These are phyloP conservation scores for Rhagoletis pomonella DNA, from an alignment of 1,140 invertebrate genomes.

Conservation along the genomic window DNA sequence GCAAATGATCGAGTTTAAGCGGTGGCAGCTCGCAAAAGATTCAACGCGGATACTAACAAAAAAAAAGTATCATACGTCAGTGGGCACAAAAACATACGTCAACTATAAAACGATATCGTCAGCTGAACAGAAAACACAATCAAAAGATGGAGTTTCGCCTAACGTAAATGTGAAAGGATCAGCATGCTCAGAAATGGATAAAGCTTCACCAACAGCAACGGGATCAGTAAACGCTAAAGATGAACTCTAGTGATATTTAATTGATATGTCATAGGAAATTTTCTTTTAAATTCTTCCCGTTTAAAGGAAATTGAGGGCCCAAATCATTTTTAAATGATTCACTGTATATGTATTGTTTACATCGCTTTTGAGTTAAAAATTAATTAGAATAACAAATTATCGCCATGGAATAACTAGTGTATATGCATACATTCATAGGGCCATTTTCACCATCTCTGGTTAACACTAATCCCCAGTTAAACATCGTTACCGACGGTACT, in stretches of 20 bases:
- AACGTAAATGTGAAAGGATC: background rate
- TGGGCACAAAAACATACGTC: background rate
- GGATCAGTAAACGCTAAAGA: background rate
- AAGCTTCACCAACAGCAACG: background rate
- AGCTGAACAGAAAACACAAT: background rate
- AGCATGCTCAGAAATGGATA: background rate
- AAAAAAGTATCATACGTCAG: background rate
- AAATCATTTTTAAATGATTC: background rate
- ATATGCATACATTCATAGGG: too few relatives aligned
- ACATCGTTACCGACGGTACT: too few relatives aligned
- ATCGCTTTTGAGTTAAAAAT: background rate
- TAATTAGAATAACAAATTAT: background rate
- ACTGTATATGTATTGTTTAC: background rate
- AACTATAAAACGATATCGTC: background rate
- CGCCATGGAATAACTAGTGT: background rate
- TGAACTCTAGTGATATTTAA: background rate
- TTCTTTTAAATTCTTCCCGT: background rate
- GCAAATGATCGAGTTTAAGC: slow-evolving; percentile 73
- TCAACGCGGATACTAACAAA: slow-evolving; percentile 57
- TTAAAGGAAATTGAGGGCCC: background rate
- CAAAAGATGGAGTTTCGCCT: background rate
- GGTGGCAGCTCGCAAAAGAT: slow-evolving; percentile 70
- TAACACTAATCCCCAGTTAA: too few relatives aligned
- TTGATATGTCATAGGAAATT: background rate
- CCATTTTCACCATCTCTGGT: too few relatives aligned